Conservation (phyloP, 2,888 invertebrate genomes). For the Crossocerus cetratus region DNA sequence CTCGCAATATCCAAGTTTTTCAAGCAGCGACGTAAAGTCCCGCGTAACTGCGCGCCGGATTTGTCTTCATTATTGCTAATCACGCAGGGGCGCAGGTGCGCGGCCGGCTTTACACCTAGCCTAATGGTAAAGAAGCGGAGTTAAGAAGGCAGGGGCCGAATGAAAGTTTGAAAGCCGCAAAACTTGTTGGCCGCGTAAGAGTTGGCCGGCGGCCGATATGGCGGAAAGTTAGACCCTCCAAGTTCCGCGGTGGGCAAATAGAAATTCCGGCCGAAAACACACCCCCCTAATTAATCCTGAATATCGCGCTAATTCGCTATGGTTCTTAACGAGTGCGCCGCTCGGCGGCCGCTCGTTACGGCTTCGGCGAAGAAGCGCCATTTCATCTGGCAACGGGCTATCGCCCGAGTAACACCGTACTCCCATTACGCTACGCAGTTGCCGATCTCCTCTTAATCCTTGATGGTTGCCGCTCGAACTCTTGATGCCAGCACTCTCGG, state of each 20-base stretch:
- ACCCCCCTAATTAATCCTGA: conserved; percentile 38
- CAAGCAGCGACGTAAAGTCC: conserved; percentile 27
- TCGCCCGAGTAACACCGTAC: no score
- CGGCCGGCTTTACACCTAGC: conserved; percentile 40
- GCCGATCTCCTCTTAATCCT: no score
- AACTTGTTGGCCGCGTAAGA: neutral
- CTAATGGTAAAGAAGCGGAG: conserved; percentile 44
- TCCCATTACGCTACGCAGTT: no score
- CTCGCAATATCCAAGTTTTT: conserved; percentile 6
- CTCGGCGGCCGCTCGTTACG: conserved; percentile 16
- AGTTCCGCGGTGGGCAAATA: conserved; percentile 31
- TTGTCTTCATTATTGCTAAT: conserved; percentile 56
- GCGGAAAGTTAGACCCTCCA: neutral
- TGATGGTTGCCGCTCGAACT: no score
- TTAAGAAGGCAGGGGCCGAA: conserved; percentile 27
- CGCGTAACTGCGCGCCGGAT: conserved; percentile 31
- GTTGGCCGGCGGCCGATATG: no score
- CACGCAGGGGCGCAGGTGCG: conserved; percentile 35
- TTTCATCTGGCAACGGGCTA: neutral
- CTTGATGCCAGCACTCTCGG: no score
- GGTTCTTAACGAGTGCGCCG: neutral
- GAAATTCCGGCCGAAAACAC: conserved; percentile 33
- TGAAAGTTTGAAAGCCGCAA: conserved; percentile 40
- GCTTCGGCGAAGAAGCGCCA: neutral
- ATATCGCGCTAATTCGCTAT: neutral